Conservation (phyloP, 1,140 invertebrate species). For the Drosophila sp. region DNA sequence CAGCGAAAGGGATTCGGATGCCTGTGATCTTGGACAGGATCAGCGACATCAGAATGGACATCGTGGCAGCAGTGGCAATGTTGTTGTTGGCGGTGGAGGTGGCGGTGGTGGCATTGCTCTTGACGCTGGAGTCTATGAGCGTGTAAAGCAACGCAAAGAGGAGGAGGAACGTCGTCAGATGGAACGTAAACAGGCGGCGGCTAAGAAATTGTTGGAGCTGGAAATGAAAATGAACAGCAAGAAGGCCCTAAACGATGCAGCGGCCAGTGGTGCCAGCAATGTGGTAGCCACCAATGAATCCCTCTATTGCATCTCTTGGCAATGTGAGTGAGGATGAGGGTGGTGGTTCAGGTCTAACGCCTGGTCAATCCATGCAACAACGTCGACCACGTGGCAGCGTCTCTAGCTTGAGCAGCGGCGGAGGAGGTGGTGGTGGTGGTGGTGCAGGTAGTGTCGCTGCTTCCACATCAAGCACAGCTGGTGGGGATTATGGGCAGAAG, state of each 20-base stretch:
- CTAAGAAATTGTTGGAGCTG: conserved; percentile 88
- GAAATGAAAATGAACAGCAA: conserved; percentile 88
- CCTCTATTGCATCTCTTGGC: conserved; percentile 30
- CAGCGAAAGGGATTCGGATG: conserved; percentile 84
- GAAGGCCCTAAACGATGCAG: conserved; percentile 83
- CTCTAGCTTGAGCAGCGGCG: conserved; percentile 53
- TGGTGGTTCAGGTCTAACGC: background rate
- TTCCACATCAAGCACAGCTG: conserved; percentile 23
- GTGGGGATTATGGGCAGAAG: conserved; percentile 67
- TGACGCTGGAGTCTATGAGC: conserved; percentile 86
- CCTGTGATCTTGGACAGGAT: conserved; percentile 48
- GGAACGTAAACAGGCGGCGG: conserved; percentile 86
- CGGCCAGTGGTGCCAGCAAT: background rate
- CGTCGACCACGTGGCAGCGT: conserved; percentile 68
- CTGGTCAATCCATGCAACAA: conserved; percentile 35
- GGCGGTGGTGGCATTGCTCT: conserved; percentile 67
- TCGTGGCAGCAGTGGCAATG: conserved; percentile 69
- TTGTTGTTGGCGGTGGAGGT: conserved; percentile 38
- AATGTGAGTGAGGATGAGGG: conserved; percentile 64
- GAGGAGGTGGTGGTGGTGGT: conserved; percentile 24
- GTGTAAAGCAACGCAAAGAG: conserved; percentile 89
- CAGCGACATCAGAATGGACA: conserved; percentile 83
- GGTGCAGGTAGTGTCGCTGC: conserved; percentile 20
- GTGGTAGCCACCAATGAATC: conserved; percentile 23
- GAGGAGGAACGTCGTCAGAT: conserved; percentile 90